These are phyloP conservation scores for Bombus terrestris DNA, from an alignment of 1,140 invertebrate genomes.

Conservation along the genomic window DNA sequence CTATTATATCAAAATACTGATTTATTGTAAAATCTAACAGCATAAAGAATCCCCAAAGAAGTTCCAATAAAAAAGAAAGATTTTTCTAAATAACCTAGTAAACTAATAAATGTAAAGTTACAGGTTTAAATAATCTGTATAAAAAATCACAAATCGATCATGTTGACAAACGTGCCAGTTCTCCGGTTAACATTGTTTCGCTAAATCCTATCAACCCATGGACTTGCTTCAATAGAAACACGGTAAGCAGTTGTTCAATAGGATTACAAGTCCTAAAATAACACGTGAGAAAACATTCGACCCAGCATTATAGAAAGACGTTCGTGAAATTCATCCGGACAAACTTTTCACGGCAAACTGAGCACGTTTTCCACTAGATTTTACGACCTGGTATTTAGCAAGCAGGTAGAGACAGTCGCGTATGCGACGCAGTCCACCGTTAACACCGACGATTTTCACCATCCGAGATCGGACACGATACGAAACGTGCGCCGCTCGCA, in stretches of 20 bases:
- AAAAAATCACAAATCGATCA: background rate
- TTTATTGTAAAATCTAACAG: background rate
- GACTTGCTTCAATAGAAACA: background rate
- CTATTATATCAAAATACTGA: no score
- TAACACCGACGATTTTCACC: conserved; percentile 55
- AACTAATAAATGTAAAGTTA: background rate
- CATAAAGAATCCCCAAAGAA: no score
- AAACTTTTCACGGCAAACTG: background rate
- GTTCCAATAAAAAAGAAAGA: background rate
- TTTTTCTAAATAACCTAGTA: no score
- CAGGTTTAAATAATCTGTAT: background rate
- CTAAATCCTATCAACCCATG: background rate
- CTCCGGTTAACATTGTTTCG: no score
- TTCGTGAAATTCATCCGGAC: background rate
- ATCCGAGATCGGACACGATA: conserved; percentile 56
- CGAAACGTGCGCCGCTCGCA: conserved; percentile 13
- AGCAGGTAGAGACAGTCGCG: conserved; percentile 47
- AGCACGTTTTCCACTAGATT: conserved; percentile 15
- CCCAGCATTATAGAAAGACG: background rate
- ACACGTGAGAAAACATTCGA: background rate
- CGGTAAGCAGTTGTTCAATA: background rate
- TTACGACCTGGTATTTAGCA: conserved; percentile 29
- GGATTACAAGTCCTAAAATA: conserved; percentile 10
- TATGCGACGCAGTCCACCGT: conserved; percentile 39
- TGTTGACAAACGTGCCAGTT: no score